phyloP scores from a whole-genome alignment of 2,797 vertebrate genomes.

The Intellagama lesueurii region DNA sequence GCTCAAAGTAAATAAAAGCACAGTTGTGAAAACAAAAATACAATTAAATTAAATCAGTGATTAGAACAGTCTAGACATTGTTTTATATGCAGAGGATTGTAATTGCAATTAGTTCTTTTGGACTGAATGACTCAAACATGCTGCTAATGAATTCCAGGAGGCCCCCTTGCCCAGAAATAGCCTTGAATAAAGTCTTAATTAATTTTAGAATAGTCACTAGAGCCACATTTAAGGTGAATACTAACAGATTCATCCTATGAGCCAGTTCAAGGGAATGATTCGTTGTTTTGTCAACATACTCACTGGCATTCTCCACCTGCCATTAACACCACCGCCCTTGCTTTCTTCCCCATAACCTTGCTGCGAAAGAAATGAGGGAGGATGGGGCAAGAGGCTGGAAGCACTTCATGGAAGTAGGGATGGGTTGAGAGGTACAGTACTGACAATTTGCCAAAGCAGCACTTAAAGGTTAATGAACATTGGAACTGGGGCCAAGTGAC shows the following conservation, averaged over 20 bases:
- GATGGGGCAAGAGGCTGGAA: neutral
- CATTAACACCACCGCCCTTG: neutral
- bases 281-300: neutral
- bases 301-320: neutral
- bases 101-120: conserved; percentile 46
- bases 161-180: conserved; percentile 24
- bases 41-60: conserved; percentile 59
- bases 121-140: neutral
- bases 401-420: neutral
- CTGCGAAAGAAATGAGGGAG: neutral
- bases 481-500: too few species aligned
- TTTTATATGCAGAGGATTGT: conserved; percentile 32
- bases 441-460: neutral
- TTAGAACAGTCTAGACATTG: conserved; percentile 38
- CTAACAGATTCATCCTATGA: neutral
- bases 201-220: conserved; percentile 38
- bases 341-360: neutral
- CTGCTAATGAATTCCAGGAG: conserved; percentile 41
- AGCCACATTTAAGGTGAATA: conserved; percentile 15
- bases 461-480: neutral
- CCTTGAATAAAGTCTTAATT: conserved; percentile 31
- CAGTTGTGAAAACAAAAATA: conserved; percentile 36
- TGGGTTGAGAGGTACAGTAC: too few species aligned
- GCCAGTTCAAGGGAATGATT: neutral
- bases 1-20: conserved; percentile 50